Percentiles rank a stretch among this genome's conserved stretches.
phyloP scores from a whole-genome alignment of 1,140 invertebrate species.

The Marisa cornuarietis region DNA sequence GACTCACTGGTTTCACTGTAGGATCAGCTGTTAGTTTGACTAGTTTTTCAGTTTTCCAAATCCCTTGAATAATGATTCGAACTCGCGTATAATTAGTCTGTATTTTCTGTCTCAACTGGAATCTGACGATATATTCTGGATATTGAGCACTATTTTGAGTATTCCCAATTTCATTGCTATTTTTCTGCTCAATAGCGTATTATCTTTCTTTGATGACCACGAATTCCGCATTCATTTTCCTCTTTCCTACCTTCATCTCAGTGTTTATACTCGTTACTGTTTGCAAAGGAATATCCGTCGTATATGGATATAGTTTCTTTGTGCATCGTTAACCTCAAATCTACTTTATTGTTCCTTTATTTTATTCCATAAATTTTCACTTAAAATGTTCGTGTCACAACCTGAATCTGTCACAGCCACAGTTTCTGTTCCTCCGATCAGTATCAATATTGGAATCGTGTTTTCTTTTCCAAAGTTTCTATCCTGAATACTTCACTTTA shows the following conservation, averaged over 20 bases:
- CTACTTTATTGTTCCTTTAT: too few species aligned
- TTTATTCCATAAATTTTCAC: too few species aligned
- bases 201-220: neutral
- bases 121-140: neutral
- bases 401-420: too few species aligned
- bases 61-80: neutral
- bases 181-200: neutral
- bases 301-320: too few species aligned
- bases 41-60: conserved; percentile 18
- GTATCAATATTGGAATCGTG: too few species aligned
- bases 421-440: too few species aligned
- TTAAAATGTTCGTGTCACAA: too few species aligned
- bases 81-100: neutral
- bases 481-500: too few species aligned
- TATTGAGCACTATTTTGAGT: conserved; percentile 7
- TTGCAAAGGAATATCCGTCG: too few species aligned
- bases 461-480: too few species aligned
- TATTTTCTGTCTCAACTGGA: neutral
- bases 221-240: neutral
- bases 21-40: neutral
- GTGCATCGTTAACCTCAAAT: too few species aligned
- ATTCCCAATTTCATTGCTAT: conserved; percentile 6
- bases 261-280: too few species aligned
- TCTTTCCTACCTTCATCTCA: neutral
- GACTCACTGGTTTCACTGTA: neutral